A percentile compares a stretch with the other conserved stretches of the same genome.
phyloP scores from a whole-genome alignment of 2,797 vertebrate species.

The Euphonia xanthogaster region DNA sequence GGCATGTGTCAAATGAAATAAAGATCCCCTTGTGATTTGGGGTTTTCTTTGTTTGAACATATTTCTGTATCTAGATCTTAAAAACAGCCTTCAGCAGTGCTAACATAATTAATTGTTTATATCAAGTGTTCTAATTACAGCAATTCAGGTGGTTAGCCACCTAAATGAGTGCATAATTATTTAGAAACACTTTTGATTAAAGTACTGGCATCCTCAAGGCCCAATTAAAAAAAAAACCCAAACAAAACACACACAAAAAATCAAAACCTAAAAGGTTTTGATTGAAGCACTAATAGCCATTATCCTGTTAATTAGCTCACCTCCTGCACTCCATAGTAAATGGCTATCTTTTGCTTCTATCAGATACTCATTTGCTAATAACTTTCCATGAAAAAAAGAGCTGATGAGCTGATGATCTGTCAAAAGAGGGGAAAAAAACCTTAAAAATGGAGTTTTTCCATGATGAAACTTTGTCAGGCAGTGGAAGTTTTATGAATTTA shows the following conservation, averaged over 20 bases:
- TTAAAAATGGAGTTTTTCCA: neutral
- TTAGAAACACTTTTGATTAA: conserved; percentile 18
- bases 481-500: neutral
- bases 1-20: neutral
- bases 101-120: conserved; percentile 6
- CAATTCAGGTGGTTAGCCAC: conserved; percentile 4
- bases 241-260: neutral
- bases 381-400: neutral
- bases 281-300: neutral
- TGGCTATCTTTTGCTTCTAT: neutral
- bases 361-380: neutral
- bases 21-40: neutral
- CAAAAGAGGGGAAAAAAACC: no score
- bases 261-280: neutral
- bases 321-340: neutral
- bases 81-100: neutral
- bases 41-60: neutral
- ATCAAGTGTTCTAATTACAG: conserved; percentile 2
- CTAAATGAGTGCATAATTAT: conserved; percentile 11
- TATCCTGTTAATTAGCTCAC: neutral
- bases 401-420: neutral
- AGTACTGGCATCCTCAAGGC: neutral
- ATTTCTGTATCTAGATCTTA: neutral
- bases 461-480: neutral
- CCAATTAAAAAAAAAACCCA: neutral